Evolutionary conservation across 2,888 invertebrate species (phyloP), one percentile per base, ranked within the genome.

Genomic region (Drosophila niveifrons): DNA sequence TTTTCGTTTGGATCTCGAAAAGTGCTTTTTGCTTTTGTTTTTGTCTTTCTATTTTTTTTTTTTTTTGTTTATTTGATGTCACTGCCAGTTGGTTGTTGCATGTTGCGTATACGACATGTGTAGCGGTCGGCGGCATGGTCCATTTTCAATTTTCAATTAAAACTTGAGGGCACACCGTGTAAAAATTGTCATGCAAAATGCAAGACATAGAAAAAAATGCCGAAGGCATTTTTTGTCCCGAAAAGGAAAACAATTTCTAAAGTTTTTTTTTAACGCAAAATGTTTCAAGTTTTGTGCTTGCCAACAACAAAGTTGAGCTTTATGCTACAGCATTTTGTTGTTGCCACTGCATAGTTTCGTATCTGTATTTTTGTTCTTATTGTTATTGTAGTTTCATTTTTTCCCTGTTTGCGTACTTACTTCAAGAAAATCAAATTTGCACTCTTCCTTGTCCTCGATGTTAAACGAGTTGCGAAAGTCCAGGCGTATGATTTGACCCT

Each of bases 401-500:
- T 62, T 57, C 28, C 71, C 56, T 36, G 36, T 11, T 36, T 6
- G 2, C 2, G 39, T 41, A 83, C 91, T 91, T 86, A 93, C 93
- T 93, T 97, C 97, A 78, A 97, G 93, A 92, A 94, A 96, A 93
- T 97, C 97, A 93, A 95, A 96, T 91, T 94, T 94, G 92, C 97
- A 97, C 62, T 94, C 93, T 39, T 94, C 93, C 74, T 91, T 92
- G 39, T 94, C 93, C 90, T 97, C 97, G 77, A 97, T 93, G 77
- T 95, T 93, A 92, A 97, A 97, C 81, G 94, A 94, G 91, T 97
- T 96, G 69, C 96, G 94, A 93, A 97, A 97, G 92, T 97, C 96
- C 86, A 97, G 93, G 73, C 94, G 94, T 78, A 97, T 94, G 73
- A 95, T 93, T 92, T 95, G 94, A 53, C 95, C 95, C 75, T 93